phyloP scores from a whole-genome alignment of 2,797 vertebrate genomes.

The Tokudaia tokunoshimensis region DNA sequence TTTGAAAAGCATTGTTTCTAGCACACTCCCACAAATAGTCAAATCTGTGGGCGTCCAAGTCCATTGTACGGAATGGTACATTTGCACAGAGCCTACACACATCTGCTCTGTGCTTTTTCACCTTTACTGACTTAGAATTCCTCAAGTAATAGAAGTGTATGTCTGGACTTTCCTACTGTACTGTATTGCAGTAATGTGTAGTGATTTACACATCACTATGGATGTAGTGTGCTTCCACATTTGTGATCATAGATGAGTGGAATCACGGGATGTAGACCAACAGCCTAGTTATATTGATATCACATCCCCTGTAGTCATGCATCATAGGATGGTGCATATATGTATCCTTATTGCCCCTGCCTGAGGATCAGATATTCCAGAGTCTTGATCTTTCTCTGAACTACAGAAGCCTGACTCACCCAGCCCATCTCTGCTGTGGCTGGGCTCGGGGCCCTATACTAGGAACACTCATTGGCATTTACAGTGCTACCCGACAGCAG shows the following conservation, averaged over 20 bases:
- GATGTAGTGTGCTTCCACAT: not conserved
- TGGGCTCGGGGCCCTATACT: not conserved
- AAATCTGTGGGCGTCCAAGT: constrained; percentile 5
- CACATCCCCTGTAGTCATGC: rapidly evolving
- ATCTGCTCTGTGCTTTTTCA: not conserved
- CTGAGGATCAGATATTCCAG: not conserved
- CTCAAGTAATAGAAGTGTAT: not conserved
- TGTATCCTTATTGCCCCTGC: not conserved
- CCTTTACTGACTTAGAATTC: not conserved
- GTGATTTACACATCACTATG: not conserved
- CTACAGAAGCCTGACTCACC: not conserved
- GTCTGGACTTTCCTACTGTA: not conserved
- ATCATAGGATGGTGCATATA: not conserved
- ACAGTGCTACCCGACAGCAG: not conserved
- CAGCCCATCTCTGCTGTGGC: not conserved
- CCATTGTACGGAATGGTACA: not conserved
- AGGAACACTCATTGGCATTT: not conserved
- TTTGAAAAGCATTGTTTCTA: not conserved
- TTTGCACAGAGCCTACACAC: not conserved
- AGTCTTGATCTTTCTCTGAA: not conserved
- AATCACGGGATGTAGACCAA: not conserved
- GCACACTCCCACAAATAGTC: not conserved
- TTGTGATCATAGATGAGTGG: not conserved
- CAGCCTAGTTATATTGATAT: not conserved
- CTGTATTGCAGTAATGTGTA: too few species aligned